Percentiles rank a stretch among this genome's conserved stretches.
Conservation (phyloP, 2,888 invertebrate species). For the Campopleginae sp. region DNA sequence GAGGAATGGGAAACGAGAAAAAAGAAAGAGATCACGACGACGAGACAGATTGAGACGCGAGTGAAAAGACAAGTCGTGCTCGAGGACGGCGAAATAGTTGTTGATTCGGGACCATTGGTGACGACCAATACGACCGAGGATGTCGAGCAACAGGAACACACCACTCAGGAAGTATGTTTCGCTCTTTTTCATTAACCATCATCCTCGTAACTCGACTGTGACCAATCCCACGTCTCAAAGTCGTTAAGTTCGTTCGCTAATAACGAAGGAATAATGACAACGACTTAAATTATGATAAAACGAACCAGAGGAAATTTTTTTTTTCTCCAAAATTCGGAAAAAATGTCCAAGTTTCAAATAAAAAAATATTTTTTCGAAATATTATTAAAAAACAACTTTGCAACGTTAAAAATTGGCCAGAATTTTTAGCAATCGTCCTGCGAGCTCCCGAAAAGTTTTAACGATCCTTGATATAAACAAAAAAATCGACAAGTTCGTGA, state of each 20-base stretch:
- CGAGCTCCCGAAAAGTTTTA: neutral
- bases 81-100: conserved; percentile 95
- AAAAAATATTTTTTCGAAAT: neutral
- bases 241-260: neutral
- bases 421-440: neutral
- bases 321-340: no score
- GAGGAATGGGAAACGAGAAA: conserved; percentile 97
- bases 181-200: neutral
- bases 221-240: neutral
- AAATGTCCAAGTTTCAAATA: no score
- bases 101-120: conserved; percentile 95
- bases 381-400: neutral
- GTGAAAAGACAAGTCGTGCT: conserved; percentile 95
- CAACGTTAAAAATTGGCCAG: neutral
- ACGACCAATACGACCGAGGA: conserved; percentile 96
- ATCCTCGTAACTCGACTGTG: conserved; percentile 14
- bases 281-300: neutral
- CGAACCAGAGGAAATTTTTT: neutral
- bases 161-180: conserved; percentile 90
- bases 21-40: conserved; percentile 95
- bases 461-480: neutral
- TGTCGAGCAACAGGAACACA: conserved; percentile 94
- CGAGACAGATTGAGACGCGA: conserved; percentile 95
- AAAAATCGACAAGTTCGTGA: neutral
- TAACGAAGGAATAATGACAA: neutral